Evolutionary conservation across 2,797 vertebrate species (phyloP).

Genomic region (Podargus strigoides): DNA sequence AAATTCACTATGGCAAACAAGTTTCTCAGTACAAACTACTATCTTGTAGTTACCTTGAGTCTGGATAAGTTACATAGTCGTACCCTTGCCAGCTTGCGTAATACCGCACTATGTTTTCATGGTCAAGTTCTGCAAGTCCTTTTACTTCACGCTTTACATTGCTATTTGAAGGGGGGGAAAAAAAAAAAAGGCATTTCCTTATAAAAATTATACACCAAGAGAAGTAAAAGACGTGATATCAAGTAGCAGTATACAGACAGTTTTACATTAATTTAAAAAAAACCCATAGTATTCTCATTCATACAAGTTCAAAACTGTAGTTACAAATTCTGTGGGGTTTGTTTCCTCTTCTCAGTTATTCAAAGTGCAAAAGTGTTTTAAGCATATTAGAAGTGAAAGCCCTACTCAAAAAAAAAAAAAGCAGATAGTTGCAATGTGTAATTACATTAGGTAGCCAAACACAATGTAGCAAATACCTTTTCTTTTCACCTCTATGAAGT

Average conservation of each 20-base stretch:
- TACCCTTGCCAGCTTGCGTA: slow-evolving; percentile 32
- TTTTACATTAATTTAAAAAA: not conserved
- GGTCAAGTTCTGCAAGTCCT: slow-evolving; percentile 35
- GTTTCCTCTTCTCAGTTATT: not conserved
- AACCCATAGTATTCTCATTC: not conserved
- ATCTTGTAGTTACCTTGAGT: slow-evolving; percentile 23
- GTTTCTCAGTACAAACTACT: not conserved
- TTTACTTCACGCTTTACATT: slow-evolving; percentile 57
- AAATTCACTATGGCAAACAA: not conserved
- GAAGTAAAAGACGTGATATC: not conserved
- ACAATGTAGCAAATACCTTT: not conserved
- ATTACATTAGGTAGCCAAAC: not conserved
- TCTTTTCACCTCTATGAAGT: not conserved
- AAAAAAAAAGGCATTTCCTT: not conserved
- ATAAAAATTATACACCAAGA: not conserved
- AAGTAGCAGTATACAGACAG: not conserved
- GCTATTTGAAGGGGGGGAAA: not conserved
- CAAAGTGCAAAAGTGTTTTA: not conserved
- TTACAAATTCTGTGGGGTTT: not conserved
- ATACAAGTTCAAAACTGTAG: not conserved
- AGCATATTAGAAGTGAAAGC: not conserved
- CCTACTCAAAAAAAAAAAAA: not conserved
- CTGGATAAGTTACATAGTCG: not conserved
- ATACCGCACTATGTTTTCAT: slow-evolving; percentile 70
- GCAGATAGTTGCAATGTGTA: not conserved